Percentiles rank a stretch among this genome's conserved stretches.
Evolutionary conservation across 2,113 vertebrate genomes (phyloP).

Genomic region (Mus spicilegus): DNA sequence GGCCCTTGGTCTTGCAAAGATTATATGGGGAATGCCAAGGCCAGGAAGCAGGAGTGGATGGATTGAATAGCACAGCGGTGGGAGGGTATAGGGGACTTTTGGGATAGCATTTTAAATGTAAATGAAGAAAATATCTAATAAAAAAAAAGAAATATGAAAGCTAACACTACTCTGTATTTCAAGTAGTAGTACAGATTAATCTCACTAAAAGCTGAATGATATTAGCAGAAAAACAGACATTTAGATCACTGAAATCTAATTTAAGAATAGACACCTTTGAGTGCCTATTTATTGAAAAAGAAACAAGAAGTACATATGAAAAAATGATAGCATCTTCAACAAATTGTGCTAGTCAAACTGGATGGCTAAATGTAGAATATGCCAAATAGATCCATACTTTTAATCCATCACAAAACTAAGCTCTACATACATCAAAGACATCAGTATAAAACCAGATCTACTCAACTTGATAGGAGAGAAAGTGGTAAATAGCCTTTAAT

Average conservation of each 20-base stretch:
- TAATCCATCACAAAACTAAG: neutral
- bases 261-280: neutral
- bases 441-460: neutral
- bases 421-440: neutral
- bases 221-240: neutral
- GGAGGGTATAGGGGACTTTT: no score
- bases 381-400: neutral
- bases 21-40: no score
- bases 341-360: neutral
- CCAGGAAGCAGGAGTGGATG: no score
- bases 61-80: no score
- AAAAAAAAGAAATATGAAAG: neutral
- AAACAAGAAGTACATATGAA: neutral
- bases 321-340: neutral
- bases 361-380: neutral
- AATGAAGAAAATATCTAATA: no score
- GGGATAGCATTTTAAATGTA: no score
- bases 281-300: neutral
- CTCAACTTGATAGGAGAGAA: neutral
- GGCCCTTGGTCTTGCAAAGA: no score
- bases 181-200: neutral
- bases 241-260: neutral
- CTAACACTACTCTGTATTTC: neutral
- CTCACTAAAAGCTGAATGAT: fast-evolving
- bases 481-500: neutral